These are phyloP conservation scores for Erinaceus europaeus DNA, from an alignment of 2,113 vertebrate species.

Conservation along the genomic window DNA sequence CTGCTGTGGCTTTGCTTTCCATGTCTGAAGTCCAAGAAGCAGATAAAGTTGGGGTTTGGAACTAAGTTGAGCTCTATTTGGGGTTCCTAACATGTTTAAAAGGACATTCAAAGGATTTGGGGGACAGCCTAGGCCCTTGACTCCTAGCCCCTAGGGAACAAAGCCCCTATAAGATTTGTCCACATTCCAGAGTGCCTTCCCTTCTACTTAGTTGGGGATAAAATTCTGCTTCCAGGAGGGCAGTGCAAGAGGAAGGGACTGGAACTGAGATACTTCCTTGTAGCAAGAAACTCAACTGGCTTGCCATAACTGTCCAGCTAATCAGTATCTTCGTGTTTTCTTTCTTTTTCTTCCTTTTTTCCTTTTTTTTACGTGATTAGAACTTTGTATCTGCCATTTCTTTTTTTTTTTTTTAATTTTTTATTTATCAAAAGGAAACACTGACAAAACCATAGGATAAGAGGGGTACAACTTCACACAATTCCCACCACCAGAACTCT, in stretches of 20 bases:
- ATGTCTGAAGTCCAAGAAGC: neutral
- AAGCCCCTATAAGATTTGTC: neutral
- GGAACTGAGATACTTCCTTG: accelerated
- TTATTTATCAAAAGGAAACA: too few species aligned
- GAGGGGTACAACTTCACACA: too few species aligned
- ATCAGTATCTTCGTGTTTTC: too few species aligned
- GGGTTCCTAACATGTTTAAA: neutral
- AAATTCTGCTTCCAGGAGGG: neutral
- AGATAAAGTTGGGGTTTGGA: neutral
- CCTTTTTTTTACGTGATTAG: too few species aligned
- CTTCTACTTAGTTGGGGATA: neutral
- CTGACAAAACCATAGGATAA: too few species aligned
- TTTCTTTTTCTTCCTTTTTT: too few species aligned
- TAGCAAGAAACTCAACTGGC: neutral
- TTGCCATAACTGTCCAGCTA: neutral
- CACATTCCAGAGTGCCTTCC: neutral
- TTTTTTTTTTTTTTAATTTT: too few species aligned
- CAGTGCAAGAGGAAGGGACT: neutral
- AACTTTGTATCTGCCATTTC: too few species aligned
- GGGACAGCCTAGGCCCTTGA: neutral
- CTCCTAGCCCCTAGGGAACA: neutral
- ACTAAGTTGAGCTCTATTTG: neutral
- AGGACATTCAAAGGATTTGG: neutral
- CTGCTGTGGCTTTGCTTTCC: neutral
- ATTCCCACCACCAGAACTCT: too few species aligned